Conservation (phyloP, 2,888 invertebrate species). For the Heteropelma amictum region DNA sequence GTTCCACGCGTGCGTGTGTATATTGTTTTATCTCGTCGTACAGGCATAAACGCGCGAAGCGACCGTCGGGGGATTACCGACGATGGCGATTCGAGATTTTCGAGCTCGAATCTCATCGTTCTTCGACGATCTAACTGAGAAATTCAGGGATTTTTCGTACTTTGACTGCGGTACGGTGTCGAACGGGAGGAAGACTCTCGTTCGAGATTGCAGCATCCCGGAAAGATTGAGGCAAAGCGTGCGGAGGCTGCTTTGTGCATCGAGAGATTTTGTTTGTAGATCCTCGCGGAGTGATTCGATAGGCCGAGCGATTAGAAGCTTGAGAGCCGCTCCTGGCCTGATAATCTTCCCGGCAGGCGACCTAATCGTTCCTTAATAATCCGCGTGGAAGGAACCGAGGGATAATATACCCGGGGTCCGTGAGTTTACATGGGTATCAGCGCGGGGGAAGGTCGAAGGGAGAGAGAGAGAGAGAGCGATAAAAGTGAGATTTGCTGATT, state of each 20-base stretch:
- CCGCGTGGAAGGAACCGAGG: constrained; percentile 64
- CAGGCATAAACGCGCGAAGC: background rate
- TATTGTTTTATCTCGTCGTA: background rate
- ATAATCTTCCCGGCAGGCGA: constrained; percentile 40
- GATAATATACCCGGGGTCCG: background rate
- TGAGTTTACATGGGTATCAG: background rate
- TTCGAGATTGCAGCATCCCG: too few species aligned
- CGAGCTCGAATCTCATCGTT: too few species aligned
- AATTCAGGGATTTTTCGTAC: too few species aligned
- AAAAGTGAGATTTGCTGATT: constrained; percentile 75
- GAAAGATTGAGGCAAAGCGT: too few species aligned
- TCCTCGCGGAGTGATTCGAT: constrained; percentile 29
- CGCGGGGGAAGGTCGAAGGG: background rate
- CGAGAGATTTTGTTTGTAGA: constrained; percentile 49
- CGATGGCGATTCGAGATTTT: background rate
- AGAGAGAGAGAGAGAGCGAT: constrained; percentile 56
- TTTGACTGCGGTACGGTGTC: too few species aligned
- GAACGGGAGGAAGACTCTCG: too few species aligned
- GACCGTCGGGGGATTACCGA: background rate
- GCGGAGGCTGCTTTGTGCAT: too few species aligned
- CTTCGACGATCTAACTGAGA: too few species aligned
- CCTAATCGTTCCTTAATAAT: constrained; percentile 68
- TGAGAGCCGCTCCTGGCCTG: constrained; percentile 10
- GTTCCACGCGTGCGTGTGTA: background rate
- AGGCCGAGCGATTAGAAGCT: constrained; percentile 43